A percentile compares a stretch with the other conserved stretches of the same genome.
phyloP scores from a whole-genome alignment of 2,113 vertebrate species.

The Malurus alboscapulatus region DNA sequence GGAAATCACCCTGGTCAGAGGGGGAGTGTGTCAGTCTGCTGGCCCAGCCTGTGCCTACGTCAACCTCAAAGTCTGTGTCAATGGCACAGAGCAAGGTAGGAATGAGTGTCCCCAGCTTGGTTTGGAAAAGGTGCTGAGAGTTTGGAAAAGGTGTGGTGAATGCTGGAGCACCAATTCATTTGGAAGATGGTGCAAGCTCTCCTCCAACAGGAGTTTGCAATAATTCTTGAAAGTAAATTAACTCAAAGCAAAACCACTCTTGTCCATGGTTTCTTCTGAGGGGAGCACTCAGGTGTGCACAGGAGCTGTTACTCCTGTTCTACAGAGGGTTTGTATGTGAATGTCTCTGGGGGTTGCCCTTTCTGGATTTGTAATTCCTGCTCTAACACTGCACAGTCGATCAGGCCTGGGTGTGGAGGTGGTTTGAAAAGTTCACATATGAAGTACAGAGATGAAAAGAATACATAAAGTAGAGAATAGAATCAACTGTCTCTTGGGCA shows the following conservation, averaged over 20 bases:
- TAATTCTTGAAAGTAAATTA: background rate
- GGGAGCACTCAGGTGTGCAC: background rate
- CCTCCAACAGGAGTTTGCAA: background rate
- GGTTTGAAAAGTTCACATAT: background rate
- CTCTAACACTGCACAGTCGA: background rate
- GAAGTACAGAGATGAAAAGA: background rate
- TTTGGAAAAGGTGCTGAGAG: background rate
- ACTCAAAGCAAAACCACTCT: background rate
- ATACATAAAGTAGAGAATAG: background rate
- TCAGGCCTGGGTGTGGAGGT: background rate
- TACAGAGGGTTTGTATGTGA: background rate
- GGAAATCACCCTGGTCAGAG: constrained; percentile 87
- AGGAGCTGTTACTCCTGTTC: background rate
- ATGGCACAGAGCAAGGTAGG: constrained; percentile 87
- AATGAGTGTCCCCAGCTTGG: background rate
- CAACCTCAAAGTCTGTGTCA: constrained; percentile 82
- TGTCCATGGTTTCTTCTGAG: background rate
- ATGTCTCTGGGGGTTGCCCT: accelerated
- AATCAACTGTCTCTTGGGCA: background rate
- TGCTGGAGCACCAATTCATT: background rate
- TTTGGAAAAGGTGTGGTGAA: background rate
- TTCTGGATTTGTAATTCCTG: background rate
- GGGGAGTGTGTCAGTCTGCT: constrained; percentile 56
- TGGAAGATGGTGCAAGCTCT: background rate
- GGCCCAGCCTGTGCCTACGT: constrained; percentile 88